Conservation (phyloP, 2,113 vertebrate genomes). For the Aviceda subcristata region DNA sequence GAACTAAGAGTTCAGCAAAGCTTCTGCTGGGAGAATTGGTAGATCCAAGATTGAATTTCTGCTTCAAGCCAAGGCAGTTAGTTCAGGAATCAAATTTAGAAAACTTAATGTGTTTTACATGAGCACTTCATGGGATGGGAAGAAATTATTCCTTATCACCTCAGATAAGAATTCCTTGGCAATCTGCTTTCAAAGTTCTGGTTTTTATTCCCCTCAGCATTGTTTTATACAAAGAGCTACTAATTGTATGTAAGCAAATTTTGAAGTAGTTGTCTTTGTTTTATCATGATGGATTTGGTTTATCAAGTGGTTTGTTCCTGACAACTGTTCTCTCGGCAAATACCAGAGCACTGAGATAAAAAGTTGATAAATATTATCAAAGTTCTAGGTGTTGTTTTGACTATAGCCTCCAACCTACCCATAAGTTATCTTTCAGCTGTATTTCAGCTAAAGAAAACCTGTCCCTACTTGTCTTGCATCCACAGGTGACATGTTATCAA, state of each 20-base stretch:
- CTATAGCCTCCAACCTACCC: neutral
- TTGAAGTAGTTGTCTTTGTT: neutral
- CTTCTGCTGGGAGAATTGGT: neutral
- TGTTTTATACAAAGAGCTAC: neutral
- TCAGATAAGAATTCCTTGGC: neutral
- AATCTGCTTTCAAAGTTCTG: neutral
- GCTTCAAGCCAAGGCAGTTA: neutral
- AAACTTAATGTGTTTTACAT: neutral
- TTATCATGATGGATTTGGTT: neutral
- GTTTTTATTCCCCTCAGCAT: neutral
- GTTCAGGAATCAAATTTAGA: neutral
- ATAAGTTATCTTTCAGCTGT: neutral
- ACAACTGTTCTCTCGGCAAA: neutral
- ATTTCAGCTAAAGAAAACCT: conserved; percentile 13
- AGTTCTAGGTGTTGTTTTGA: neutral
- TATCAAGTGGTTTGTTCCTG: neutral
- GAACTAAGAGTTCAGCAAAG: neutral
- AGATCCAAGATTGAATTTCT: neutral
- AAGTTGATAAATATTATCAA: neutral
- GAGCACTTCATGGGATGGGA: neutral
- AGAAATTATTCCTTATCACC: neutral
- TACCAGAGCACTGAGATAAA: neutral
- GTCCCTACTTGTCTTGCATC: conserved; percentile 4
- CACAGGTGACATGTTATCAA: conserved; percentile 28
- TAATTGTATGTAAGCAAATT: neutral